phyloP scores from a whole-genome alignment of 2,797 vertebrate species.

The Neosilurus mollespiculum region DNA sequence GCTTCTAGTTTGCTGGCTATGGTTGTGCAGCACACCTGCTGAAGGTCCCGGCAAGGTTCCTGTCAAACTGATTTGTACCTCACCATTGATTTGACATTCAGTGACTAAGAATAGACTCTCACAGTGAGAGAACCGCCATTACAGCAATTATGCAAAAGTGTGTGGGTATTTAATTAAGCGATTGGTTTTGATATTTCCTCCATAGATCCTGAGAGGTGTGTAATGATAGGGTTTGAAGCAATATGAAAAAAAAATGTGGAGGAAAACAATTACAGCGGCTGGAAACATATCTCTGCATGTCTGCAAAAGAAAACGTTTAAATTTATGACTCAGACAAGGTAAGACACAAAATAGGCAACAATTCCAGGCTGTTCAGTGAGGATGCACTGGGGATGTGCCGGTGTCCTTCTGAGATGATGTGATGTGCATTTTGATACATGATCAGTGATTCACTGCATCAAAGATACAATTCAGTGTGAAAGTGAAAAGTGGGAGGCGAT shows the following conservation, averaged over 20 bases:
- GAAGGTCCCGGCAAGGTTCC: slow-evolving; percentile 37
- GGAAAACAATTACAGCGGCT: neutral
- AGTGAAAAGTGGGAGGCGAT: neutral
- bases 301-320: neutral
- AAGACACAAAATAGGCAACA: neutral
- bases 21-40: slow-evolving; percentile 42
- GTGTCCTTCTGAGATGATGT: neutral
- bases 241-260: neutral
- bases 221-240: slow-evolving; percentile 17
- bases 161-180: slow-evolving; percentile 43
- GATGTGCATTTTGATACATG: neutral
- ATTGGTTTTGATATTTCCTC: slow-evolving; percentile 19
- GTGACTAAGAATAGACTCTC: slow-evolving; percentile 49
- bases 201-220: slow-evolving; percentile 11
- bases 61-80: slow-evolving; percentile 47
- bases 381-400: neutral
- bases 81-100: slow-evolving; percentile 46
- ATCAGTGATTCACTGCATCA: neutral
- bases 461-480: neutral
- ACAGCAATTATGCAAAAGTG: slow-evolving; percentile 34
- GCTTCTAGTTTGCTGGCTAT: slow-evolving; percentile 19
- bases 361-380: neutral
- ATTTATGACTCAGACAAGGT: neutral
- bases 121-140: slow-evolving; percentile 22
- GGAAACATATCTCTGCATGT: neutral